Evolutionary conservation across 2,797 vertebrate genomes (phyloP).

Genomic region (Cossypha heuglini): DNA sequence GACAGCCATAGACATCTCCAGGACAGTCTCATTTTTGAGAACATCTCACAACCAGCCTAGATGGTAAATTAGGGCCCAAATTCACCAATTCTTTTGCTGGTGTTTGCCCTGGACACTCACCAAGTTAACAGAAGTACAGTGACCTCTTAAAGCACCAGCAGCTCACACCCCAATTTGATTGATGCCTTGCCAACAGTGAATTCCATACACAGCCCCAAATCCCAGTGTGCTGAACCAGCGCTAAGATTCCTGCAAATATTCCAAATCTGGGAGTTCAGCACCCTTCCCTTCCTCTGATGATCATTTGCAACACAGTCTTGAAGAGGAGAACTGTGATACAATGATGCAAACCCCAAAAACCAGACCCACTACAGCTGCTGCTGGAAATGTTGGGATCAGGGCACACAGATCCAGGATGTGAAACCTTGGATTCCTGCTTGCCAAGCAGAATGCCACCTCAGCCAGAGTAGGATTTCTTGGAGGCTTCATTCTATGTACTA

Average conservation of each 20-base stretch:
- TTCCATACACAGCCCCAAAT: accelerated
- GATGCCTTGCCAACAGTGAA: not conserved
- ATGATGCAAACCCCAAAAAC: not conserved
- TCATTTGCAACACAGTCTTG: not conserved
- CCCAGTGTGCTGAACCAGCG: not conserved
- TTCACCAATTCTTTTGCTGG: accelerated
- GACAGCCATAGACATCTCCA: not conserved
- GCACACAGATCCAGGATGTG: accelerated
- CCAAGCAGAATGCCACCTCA: not conserved
- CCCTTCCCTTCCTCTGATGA: not conserved
- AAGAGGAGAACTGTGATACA: not conserved
- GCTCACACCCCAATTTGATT: accelerated
- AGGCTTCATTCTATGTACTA: not conserved
- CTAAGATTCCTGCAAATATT: not conserved
- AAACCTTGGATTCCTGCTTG: not conserved
- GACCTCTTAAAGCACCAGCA: not conserved
- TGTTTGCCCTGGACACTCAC: not conserved
- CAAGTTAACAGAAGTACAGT: not conserved
- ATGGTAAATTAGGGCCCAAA: not conserved
- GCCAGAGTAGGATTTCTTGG: not conserved
- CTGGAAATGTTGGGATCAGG: accelerated
- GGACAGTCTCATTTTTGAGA: not conserved
- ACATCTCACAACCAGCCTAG: not conserved
- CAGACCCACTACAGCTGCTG: not conserved
- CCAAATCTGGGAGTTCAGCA: accelerated